Conservation (phyloP, 2,888 invertebrate genomes). For the Dioctria rufipes region DNA sequence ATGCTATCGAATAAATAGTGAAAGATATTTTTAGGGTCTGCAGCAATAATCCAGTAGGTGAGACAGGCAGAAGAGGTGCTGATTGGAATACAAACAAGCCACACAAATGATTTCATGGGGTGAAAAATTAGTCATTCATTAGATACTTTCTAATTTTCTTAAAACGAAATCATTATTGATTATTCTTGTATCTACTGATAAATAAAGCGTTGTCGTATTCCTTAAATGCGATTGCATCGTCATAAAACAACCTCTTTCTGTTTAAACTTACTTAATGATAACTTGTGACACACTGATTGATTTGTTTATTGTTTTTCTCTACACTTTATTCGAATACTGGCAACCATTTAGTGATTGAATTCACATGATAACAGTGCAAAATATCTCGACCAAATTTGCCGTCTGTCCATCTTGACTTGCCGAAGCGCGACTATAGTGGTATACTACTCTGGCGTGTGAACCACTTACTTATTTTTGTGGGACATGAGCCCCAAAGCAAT, state of each 20-base stretch:
- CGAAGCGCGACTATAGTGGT: neutral
- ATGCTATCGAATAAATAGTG: neutral
- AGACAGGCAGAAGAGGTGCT: neutral
- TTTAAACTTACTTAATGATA: neutral
- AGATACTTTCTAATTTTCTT: neutral
- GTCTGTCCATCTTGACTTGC: constrained; percentile 26
- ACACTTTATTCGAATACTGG: neutral
- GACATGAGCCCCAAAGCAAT: neutral
- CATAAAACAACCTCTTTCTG: neutral
- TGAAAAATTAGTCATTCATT: neutral
- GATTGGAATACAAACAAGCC: neutral
- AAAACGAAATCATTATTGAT: constrained; percentile 28
- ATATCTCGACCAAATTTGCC: constrained; percentile 2
- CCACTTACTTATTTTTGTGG: neutral
- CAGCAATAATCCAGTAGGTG: neutral
- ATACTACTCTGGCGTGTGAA: neutral
- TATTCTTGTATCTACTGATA: constrained; percentile 27
- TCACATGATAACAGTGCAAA: neutral
- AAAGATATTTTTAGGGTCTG: constrained; percentile 12
- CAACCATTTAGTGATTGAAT: neutral
- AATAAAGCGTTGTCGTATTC: neutral
- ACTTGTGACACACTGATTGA: neutral
- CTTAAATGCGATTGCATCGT: neutral
- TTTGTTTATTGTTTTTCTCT: neutral
- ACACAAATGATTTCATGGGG: neutral